Evolutionary conservation across 2,113 vertebrate genomes (phyloP), one percentile per base, ranked within the genome.

Genomic region (Cheilinus undulatus): DNA sequence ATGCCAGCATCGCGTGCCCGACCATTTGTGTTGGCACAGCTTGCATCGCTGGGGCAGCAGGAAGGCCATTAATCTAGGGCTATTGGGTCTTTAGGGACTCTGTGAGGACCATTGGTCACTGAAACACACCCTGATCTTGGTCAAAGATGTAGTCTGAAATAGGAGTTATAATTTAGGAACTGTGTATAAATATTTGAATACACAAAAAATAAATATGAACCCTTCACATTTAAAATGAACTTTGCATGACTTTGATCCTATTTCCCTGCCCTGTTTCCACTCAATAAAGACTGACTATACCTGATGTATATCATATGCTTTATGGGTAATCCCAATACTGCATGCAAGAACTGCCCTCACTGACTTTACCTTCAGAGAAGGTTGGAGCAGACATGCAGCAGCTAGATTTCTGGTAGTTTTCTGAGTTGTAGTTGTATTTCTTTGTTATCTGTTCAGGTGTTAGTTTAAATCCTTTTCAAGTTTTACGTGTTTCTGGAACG

Each of bases 1-100:
- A 77, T 76, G 75, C 76, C 75, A 76, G 67, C 42, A 72, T 85
- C 64, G 73, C 73, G 57, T 87, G 85, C 78, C 76, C 78, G 34
- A 73, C 78, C 79, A 82, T 93, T 92, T 89, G 74, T 66, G 59
- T 90, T 93, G 91, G 91, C 90, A 87, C 70, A 34, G 59, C 46
- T 20, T 76, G 27, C 51, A 75, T 83, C 90, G 84, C 62, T 82
- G 63, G 68, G 42, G 60, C 57, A 75, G 76, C 71, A 88, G 84
- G 74, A 76, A 86, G 84, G 81, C 66, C 66, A 76, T 88, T 89
- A 86, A 88, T 88, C 78, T 88, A 32, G 73, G 61, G 48, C 64
- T 83, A 76, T 72, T 80, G 69, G 70, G 67, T 87, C 78, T 88
- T 73, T 58, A 85, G 66, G 56, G 75, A 62, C 70, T 20, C 50